phyloP scores from a whole-genome alignment of 2,888 invertebrate species.

The Argynnis bischoffii region DNA sequence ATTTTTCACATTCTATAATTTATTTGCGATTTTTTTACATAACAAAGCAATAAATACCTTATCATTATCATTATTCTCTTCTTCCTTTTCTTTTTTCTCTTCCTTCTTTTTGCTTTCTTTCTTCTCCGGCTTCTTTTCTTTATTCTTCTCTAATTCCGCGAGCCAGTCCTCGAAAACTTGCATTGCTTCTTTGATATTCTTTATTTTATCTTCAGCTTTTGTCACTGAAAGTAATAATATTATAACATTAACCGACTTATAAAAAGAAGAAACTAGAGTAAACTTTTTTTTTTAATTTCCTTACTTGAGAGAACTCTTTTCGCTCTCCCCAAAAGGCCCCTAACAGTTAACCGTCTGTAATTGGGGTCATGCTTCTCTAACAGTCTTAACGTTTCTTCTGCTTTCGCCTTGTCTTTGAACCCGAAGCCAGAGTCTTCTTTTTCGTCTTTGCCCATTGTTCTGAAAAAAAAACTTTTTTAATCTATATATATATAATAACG shows the following conservation, averaged over 20 bases:
- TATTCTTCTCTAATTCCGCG: conserved; percentile 71
- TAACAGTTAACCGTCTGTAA: conserved; percentile 85
- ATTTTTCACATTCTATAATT: neutral
- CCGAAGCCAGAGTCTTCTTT: conserved; percentile 85
- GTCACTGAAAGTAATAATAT: conserved; percentile 72
- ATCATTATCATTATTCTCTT: conserved; percentile 48
- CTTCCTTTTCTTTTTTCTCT: conserved; percentile 49
- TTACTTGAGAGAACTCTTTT: conserved; percentile 72
- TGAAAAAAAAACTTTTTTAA: conserved; percentile 32
- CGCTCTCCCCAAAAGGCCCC: conserved; percentile 81
- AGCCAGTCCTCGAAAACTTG: conserved; percentile 87
- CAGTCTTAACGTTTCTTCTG: conserved; percentile 84
- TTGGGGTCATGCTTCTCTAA: conserved; percentile 84
- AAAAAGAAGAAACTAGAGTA: too few species aligned
- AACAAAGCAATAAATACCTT: conserved; percentile 44
- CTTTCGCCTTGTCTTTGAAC: conserved; percentile 88
- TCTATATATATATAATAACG: too few species aligned
- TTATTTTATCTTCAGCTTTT: conserved; percentile 86
- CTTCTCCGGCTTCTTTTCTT: conserved; percentile 57
- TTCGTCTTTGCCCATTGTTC: conserved; percentile 75
- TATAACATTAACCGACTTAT: too few species aligned
- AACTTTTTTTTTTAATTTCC: conserved; percentile 28
- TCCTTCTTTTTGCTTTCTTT: conserved; percentile 42
- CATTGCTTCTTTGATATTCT: conserved; percentile 86
- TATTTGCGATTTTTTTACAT: neutral